phyloP scores from a whole-genome alignment of 2,888 invertebrate species.

The Volucella inanis region DNA sequence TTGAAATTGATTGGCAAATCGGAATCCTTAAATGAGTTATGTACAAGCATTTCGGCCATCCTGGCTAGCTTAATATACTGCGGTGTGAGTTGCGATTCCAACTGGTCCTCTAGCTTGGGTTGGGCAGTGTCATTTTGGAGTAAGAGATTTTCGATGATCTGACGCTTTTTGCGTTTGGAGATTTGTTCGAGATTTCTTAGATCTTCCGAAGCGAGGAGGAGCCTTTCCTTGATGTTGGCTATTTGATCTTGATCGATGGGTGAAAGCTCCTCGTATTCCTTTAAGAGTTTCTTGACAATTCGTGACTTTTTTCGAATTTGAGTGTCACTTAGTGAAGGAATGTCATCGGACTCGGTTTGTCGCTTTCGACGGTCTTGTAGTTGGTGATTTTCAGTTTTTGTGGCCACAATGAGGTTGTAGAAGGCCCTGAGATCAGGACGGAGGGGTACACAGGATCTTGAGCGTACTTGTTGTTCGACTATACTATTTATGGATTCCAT shows the following conservation, averaged over 20 bases:
- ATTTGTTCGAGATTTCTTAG: constrained; percentile 26
- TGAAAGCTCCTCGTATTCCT: constrained; percentile 79
- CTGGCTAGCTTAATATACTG: constrained; percentile 48
- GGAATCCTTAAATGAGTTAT: constrained; percentile 54
- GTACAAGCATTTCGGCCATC: constrained; percentile 62
- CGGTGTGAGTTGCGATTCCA: constrained; percentile 28
- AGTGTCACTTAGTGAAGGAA: constrained; percentile 75
- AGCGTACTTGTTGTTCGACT: constrained; percentile 80
- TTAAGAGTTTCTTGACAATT: constrained; percentile 80
- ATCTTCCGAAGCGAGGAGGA: constrained; percentile 72
- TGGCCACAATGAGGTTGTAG: constrained; percentile 79
- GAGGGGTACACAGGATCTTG: constrained; percentile 79
- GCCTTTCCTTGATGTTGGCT: constrained; percentile 76
- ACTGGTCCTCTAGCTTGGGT: neutral
- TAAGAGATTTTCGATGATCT: constrained; percentile 8
- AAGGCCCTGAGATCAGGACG: constrained; percentile 79
- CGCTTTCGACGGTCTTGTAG: constrained; percentile 77
- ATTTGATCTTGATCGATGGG: constrained; percentile 78
- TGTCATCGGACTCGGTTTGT: constrained; percentile 69
- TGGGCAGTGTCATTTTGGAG: constrained; percentile 6
- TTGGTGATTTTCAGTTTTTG: constrained; percentile 76
- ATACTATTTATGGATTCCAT: constrained; percentile 80
- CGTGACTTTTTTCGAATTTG: constrained; percentile 78
- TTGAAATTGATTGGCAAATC: constrained; percentile 44
- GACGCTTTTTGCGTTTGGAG: constrained; percentile 37